Evolutionary conservation across 2,113 vertebrate genomes (phyloP).

Genomic region (Cebus imitator): DNA sequence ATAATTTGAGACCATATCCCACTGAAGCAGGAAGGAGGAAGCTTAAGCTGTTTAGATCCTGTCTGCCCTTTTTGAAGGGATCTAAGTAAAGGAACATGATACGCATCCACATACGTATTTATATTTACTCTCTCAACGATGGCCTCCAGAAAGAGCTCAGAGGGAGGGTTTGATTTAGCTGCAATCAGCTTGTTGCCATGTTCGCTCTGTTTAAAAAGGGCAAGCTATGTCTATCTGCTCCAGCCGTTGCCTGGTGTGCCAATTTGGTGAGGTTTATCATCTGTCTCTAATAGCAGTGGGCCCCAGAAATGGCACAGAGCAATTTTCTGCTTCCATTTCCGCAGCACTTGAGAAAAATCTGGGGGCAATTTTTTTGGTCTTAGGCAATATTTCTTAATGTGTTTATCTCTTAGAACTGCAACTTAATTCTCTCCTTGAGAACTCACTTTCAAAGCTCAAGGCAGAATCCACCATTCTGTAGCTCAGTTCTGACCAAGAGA

Average conservation of each 20-base stretch:
- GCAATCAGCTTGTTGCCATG: conserved; percentile 80
- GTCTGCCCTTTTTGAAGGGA: neutral
- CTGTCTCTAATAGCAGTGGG: conserved; percentile 78
- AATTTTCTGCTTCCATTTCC: conserved; percentile 78
- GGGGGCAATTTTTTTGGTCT: conserved; percentile 75
- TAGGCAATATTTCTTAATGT: conserved; percentile 74
- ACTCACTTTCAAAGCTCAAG: conserved; percentile 56
- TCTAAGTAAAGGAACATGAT: conserved; percentile 54
- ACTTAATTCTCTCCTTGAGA: conserved; percentile 70
- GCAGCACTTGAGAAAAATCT: conserved; percentile 75
- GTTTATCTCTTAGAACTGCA: conserved; percentile 77
- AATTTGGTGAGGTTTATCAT: conserved; percentile 71
- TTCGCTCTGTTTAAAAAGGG: conserved; percentile 76
- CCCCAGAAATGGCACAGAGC: conserved; percentile 75
- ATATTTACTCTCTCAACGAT: conserved; percentile 43
- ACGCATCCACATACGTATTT: conserved; percentile 40
- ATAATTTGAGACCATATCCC: neutral
- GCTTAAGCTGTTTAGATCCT: neutral
- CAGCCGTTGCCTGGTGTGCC: conserved; percentile 52
- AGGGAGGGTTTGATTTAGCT: conserved; percentile 73
- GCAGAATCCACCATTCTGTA: neutral
- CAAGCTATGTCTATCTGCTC: conserved; percentile 62
- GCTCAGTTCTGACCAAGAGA: neutral
- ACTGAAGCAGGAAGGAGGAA: neutral
- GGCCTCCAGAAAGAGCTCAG: conserved; percentile 61